Evolutionary conservation across 2,888 invertebrate species (phyloP), one percentile per base, ranked within the genome.

Genomic region (Drosophila nr. perissopoda): DNA sequence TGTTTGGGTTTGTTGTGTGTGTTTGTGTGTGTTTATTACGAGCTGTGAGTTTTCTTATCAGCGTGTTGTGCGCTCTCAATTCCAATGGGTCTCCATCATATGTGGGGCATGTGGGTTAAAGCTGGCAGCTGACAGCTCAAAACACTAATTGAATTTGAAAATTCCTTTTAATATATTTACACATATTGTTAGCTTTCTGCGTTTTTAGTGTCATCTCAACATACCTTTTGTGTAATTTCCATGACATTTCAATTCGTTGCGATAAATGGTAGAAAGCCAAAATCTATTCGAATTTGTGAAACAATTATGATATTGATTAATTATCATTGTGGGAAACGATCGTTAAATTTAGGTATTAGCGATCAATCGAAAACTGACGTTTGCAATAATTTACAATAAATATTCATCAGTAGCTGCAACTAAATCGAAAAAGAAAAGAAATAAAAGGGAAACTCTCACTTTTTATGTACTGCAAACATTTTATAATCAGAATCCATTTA

Each of bases 71-170:
- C 65, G 80, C 69, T 75, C 83, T 78, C 69, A 65, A 61, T 78
- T 63, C 42, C 40, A 27, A 36, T 48, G 36, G 60, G 48, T 27
- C 70, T 62, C 62, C 51, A 52, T 51, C 49, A 51, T 53, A 79
- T 68, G 59, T 77, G 76, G 70, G 69, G 69, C 76, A 78, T 78
- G 79, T 75, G 66, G 79, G 75, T 61, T 58, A 60, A 42, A 38
- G 54, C n/a, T 38, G 56, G 42, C 68, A 49, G n/a, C 31, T 56
- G 56, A 11, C 61, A 70, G 34, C 48, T 65, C 38, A 27, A 40
- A 58, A 13, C 45, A 27, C 59, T 70, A 59, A 61, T 75, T 42
- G 59, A 31, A 48, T 57, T 36, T 8, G 45, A 11, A 45, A 56
- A 49, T 27, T 69, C 27, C 11, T n/a, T 25, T 38, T n/a, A 16